Evolutionary conservation across 2,888 invertebrate genomes (phyloP), one percentile per base, ranked within the genome.

Genomic region (Chouioia cunea): DNA sequence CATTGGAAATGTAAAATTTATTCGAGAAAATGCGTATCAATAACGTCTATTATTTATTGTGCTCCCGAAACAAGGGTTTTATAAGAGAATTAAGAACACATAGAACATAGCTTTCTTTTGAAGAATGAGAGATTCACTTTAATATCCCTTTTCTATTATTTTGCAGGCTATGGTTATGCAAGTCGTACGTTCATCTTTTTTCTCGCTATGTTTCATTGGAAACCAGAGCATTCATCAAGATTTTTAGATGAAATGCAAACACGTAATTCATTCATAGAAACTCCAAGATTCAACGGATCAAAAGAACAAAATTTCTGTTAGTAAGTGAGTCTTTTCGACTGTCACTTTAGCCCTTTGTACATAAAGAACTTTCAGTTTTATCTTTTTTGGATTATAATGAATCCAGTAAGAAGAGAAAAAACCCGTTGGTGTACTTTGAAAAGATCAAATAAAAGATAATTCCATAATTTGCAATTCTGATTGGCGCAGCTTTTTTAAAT

Each of bases 71-170:
- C 57, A 48, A 52, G 66, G 48, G 62, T 73, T 73, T 65, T 62
- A 73, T 69, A 73, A 73, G 69, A 57, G 69, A 65, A 73, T 73
- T 73, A 73, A 73, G 72, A 69, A 53, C 72, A 73, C 62, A 62
- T 65, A 62, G 69, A 23, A 50, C 27, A 53, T 53, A 50, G 60
- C 56, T 68, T 69, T 73, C 65, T 65, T 69, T 68, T 63, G 69
- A 60, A 50, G 46, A 62, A 69, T 73, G 69, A 65, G 53, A 69
- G 69, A 69, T 65, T 65, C 62, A 56, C 65, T 52, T 68, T 56
- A 57, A 65, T 6, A 69, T 64, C 48, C 59, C 56, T 46, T 36
- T 56, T 56, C 56, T 56, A 68, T 59, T 68, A 64, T 72, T 72
- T 50, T 36, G 56, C 50, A 27, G 27, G 20, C 65, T 23, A 62